Percentiles rank a stretch among this genome's conserved stretches.
These are phyloP conservation scores for Masnerella sp. DNA, from an alignment of 2,888 invertebrate genomes.

Conservation along the genomic window DNA sequence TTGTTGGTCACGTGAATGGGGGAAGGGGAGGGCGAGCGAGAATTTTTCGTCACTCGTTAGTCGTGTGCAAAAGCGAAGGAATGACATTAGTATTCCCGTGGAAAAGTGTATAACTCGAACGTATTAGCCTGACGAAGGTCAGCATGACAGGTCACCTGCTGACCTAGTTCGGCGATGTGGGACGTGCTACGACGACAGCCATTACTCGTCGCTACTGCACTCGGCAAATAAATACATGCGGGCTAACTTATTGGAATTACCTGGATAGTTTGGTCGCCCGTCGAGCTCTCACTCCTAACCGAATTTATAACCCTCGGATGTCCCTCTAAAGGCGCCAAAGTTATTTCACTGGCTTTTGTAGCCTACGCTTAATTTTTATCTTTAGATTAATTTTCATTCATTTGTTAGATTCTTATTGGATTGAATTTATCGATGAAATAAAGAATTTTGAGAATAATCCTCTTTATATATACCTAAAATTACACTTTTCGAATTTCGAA, in stretches of 20 bases:
- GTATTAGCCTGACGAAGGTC: slow-evolving; percentile 64
- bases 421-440: too few relatives aligned
- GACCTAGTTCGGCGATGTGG: slow-evolving; percentile 70
- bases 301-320: slow-evolving; percentile 46
- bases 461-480: too few relatives aligned
- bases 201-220: slow-evolving; percentile 56
- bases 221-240: slow-evolving; percentile 59
- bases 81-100: slow-evolving; percentile 24
- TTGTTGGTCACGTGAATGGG: too few relatives aligned
- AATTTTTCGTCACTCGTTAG: too few relatives aligned
- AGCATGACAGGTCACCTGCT: slow-evolving; percentile 72
- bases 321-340: not conserved
- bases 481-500: too few relatives aligned
- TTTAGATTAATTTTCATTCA: not conserved
- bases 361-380: too few relatives aligned
- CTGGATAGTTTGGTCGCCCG: slow-evolving; percentile 41
- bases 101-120: slow-evolving; percentile 52
- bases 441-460: too few relatives aligned
- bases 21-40: too few relatives aligned
- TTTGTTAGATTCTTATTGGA: not conserved
- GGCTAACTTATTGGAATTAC: slow-evolving; percentile 57
- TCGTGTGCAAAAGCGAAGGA: too few relatives aligned
- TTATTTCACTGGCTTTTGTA: slow-evolving; percentile 18
- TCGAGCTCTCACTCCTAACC: slow-evolving; percentile 20
- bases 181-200: slow-evolving; percentile 57